These are phyloP conservation scores for Porites rus DNA, from an alignment of 92 coral and sea anemone species.

Conservation along the genomic window DNA sequence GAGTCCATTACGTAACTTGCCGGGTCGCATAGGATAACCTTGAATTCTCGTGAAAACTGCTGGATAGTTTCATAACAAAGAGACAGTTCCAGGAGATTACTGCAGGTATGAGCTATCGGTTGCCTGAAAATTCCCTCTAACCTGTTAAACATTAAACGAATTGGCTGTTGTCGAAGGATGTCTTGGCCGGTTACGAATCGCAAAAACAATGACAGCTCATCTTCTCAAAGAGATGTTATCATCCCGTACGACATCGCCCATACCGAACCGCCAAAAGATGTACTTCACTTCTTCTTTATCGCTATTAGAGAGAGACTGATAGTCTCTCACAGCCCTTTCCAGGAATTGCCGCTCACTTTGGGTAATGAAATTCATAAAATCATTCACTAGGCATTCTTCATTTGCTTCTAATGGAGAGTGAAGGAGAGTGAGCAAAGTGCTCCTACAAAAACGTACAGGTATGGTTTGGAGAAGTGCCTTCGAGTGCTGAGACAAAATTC, in stretches of 20 bases:
- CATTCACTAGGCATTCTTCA: neutral
- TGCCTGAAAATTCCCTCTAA: slow-evolving; percentile 19
- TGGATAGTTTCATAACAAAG: slow-evolving; percentile 8
- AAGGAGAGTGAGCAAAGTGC: neutral
- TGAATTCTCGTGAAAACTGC: slow-evolving; percentile 8
- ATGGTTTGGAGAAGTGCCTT: slow-evolving; percentile 3
- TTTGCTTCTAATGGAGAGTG: slow-evolving; percentile 1
- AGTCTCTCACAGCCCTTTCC: slow-evolving; percentile 7
- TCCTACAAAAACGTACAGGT: neutral
- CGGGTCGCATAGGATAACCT: neutral
- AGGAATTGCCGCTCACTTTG: neutral
- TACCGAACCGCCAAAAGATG: slow-evolving; percentile 2
- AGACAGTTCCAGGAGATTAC: slow-evolving; percentile 7
- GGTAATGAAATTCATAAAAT: slow-evolving; percentile 1
- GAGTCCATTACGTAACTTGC: slow-evolving; percentile 1
- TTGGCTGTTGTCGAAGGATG: neutral
- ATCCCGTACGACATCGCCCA: neutral
- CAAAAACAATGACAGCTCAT: neutral
- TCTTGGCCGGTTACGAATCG: neutral
- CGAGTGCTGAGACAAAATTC: slow-evolving; percentile 10
- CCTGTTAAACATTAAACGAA: slow-evolving; percentile 10
- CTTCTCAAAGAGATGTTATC: neutral
- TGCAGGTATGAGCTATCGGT: slow-evolving; percentile 6
- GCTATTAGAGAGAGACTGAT: neutral
- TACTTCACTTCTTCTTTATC: neutral